A percentile compares a stretch with the other conserved stretches of the same genome.
Conservation (phyloP, 2,797 vertebrate genomes). For the Pseudochirops corinnae region DNA sequence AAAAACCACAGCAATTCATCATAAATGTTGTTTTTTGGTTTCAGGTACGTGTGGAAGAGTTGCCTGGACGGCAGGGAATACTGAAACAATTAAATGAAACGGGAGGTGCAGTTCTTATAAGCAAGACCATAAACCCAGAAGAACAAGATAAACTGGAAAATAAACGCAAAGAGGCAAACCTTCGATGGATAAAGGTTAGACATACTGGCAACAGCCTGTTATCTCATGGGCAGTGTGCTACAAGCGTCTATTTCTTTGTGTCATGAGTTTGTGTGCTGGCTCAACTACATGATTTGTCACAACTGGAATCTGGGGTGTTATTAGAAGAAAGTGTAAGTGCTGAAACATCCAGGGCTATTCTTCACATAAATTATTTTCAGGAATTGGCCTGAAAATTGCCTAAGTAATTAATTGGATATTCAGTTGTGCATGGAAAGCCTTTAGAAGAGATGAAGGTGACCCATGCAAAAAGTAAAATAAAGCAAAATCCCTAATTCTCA, state of each 20-base stretch:
- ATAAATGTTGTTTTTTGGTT: conserved; percentile 84
- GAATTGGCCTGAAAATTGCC: background rate
- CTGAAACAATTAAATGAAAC: conserved; percentile 92
- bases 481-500: conserved; percentile 13
- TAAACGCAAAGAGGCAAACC: conserved; percentile 90
- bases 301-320: conserved; percentile 10
- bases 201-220: conserved; percentile 58
- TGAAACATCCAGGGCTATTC: background rate
- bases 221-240: conserved; percentile 69
- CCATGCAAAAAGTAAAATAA: conserved; percentile 29
- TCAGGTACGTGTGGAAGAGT: conserved; percentile 90
- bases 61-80: conserved; percentile 88
- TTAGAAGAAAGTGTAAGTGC: background rate
- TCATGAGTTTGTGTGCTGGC: background rate
- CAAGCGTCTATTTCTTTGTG: conserved; percentile 55
- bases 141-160: conserved; percentile 89
- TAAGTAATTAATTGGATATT: conserved; percentile 17
- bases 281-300: conserved; percentile 12
- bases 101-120: conserved; percentile 85
- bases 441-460: conserved; percentile 20
- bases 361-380: conserved; percentile 37
- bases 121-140: conserved; percentile 88
- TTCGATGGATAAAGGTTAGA: conserved; percentile 93
- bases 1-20: conserved; percentile 83
- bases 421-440: background rate